Evolutionary conservation across 2,797 vertebrate genomes (phyloP).

Genomic region (Enteromius unitaeniatus): DNA sequence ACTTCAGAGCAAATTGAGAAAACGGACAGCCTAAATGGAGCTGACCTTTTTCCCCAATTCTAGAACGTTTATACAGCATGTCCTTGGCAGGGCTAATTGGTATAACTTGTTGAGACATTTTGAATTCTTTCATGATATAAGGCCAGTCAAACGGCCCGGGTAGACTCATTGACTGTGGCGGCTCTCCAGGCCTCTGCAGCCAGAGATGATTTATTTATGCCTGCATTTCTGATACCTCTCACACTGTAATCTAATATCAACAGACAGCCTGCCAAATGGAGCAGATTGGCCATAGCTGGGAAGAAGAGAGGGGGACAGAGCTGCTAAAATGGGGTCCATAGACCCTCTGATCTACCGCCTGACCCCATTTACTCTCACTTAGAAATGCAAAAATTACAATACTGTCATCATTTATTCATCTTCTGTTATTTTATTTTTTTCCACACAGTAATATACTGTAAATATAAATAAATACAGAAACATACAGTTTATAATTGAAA

Average conservation of each 20-base stretch:
- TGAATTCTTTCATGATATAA: constrained; percentile 21
- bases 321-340: neutral
- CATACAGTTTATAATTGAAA: no score
- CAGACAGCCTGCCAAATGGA: constrained; percentile 66
- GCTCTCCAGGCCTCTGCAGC: constrained; percentile 62
- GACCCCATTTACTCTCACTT: neutral
- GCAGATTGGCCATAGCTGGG: constrained; percentile 65
- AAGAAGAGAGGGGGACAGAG: constrained; percentile 14
- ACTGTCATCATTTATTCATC: no score
- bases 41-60: neutral
- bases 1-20: neutral
- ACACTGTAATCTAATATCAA: constrained; percentile 71
- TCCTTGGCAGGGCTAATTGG: constrained; percentile 15
- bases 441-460: no score
- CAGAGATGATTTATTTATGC: constrained; percentile 74
- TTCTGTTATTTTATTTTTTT: no score
- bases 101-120: constrained; percentile 8
- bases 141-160: neutral
- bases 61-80: neutral
- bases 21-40: neutral
- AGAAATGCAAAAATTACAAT: no score
- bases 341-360: neutral
- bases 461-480: no score
- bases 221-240: constrained; percentile 65
- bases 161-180: constrained; percentile 52